Evolutionary conservation across 2,113 vertebrate genomes (phyloP).

Genomic region (Ailurus styani): DNA sequence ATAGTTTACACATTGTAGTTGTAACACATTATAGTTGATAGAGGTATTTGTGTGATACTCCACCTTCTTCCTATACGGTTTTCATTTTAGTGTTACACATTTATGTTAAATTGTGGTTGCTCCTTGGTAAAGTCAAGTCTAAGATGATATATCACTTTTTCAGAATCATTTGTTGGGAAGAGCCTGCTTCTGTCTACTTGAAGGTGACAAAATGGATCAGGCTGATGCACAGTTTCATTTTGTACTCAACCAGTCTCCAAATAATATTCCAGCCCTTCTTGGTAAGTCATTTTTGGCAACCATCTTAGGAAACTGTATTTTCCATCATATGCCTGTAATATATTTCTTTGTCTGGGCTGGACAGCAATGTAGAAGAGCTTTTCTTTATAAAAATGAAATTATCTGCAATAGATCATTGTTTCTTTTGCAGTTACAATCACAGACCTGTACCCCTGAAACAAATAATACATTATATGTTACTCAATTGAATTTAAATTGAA

Average conservation of each 20-base stretch:
- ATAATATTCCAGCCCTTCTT: constrained; percentile 97
- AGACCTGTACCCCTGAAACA: neutral
- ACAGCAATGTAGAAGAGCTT: neutral
- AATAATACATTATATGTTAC: neutral
- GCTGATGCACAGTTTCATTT: constrained; percentile 99
- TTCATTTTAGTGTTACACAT: neutral
- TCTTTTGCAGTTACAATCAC: constrained; percentile 7
- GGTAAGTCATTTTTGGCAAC: constrained; percentile 79
- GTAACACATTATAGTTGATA: neutral
- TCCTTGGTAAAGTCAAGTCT: constrained; percentile 19
- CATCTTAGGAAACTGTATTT: neutral
- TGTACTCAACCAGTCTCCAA: constrained; percentile 98
- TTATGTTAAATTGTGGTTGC: neutral
- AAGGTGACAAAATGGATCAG: constrained; percentile 99
- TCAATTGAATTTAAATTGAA: neutral
- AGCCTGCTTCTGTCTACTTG: constrained; percentile 98
- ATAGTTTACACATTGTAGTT: neutral
- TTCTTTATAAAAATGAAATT: constrained; percentile 14
- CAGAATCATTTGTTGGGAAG: constrained; percentile 98
- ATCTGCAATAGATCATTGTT: neutral
- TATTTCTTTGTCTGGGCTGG: neutral
- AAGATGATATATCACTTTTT: constrained; percentile 45
- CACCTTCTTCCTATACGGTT: neutral
- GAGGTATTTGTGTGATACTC: neutral
- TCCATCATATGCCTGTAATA: neutral